Evolutionary conservation across 2,797 vertebrate genomes (phyloP).

Genomic region (Columba guinea): DNA sequence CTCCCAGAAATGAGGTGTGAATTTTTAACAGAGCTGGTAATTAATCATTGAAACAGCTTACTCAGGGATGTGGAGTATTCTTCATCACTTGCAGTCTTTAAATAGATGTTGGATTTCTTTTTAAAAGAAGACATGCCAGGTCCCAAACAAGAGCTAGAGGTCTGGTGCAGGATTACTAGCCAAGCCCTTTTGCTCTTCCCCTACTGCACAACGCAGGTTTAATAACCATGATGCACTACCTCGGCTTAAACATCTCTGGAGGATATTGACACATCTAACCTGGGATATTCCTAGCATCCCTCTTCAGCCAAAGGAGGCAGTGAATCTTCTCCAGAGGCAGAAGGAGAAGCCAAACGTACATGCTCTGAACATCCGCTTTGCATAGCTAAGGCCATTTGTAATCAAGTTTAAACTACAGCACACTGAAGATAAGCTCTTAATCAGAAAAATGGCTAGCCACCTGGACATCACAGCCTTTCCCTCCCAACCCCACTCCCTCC

Average conservation of each 20-base stretch:
- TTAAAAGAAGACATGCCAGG: neutral
- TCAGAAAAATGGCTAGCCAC: neutral
- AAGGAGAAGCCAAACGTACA: neutral
- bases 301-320: neutral
- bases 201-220: neutral
- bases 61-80: neutral
- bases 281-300: neutral
- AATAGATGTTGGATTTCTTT: constrained; percentile 1
- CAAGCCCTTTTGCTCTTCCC: neutral
- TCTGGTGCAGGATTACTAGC: neutral
- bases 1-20: constrained; percentile 12
- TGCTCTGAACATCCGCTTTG: neutral
- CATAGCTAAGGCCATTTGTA: neutral
- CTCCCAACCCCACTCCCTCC: neutral
- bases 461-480: fast-evolving
- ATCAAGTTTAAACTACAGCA: neutral
- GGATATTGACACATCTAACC: neutral
- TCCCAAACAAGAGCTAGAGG: neutral
- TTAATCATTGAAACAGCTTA: constrained; percentile 55
- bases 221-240: neutral
- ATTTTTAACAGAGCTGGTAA: constrained; percentile 38
- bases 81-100: neutral
- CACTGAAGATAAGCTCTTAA: neutral
- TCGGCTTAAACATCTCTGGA: neutral
- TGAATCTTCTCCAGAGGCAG: neutral